Evolutionary conservation across 2,888 invertebrate genomes (phyloP), one percentile per base, ranked within the genome.

Genomic region (Buathra laborator): DNA sequence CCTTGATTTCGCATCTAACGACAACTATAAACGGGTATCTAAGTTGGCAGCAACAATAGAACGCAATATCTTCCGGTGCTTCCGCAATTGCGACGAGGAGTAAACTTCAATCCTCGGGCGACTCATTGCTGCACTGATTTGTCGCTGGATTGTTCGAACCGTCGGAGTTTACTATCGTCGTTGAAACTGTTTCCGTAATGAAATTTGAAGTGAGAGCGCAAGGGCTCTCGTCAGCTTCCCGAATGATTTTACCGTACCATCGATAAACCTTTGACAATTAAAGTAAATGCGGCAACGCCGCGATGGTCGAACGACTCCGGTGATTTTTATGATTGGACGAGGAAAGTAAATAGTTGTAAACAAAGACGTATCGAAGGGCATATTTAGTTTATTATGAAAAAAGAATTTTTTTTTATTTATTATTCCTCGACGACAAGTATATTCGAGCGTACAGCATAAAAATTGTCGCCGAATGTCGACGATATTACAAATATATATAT

Each of bases 121-220:
- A 51, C n/a, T 43, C 56, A 67, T 77, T 77, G n/a, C 67, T 44
- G n/a, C 19, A 12, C 3, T 24, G 72, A 72, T 72, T 59, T 43
- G 59, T 72, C 59, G 44, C 2, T 16, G 53, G 10, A 77, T 77
- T 53, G 37, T 43, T 67, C 53, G 24, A 53, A 6, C 12, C 24
- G 19, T 56, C 53, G 37, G n/a, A 29, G 53, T 53, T 53, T 37
- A 77, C 12, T 67, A 16, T n/a, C 43, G 10, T 44, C 56, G 46
- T 9, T 9, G n/a, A 44, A 59, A 59, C 29, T 12, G 9, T 59
- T 14, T 12, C 59, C 19, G 53, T 24, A 29, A 46, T 72, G 43
- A 44, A 56, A n/a, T 14, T 32, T 48, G 37, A 3, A 56, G 44
- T 24, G 44, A 59, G 24, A 29, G 19, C 9, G 19, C 59, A 3